Percentiles rank a stretch among this genome's conserved stretches.
Evolutionary conservation across 2,888 invertebrate species (phyloP).

Genomic region (Acanthopleura granulata): DNA sequence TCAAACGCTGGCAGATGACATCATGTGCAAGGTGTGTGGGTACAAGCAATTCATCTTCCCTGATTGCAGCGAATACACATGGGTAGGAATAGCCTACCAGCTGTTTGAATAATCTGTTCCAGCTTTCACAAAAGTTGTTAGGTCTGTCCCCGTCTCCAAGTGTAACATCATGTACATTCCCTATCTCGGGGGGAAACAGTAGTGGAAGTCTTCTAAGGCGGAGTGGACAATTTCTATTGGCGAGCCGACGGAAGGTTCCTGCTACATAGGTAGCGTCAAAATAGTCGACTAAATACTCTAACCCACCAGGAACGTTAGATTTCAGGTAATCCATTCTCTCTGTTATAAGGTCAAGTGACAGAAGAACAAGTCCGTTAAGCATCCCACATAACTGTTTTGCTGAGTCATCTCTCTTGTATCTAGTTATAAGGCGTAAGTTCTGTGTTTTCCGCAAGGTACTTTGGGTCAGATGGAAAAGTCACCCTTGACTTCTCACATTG

Average conservation of each 20-base stretch:
- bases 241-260: not conserved
- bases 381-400: constrained; percentile 20
- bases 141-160: too few relatives aligned
- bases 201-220: too few relatives aligned
- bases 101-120: too few relatives aligned
- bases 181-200: too few relatives aligned
- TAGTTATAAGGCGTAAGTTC: not conserved
- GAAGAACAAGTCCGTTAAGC: not conserved
- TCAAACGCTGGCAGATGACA: too few relatives aligned
- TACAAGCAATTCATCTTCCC: too few relatives aligned
- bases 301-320: constrained; percentile 9
- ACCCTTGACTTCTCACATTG: not conserved
- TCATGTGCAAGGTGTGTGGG: too few relatives aligned
- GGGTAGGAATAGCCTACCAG: too few relatives aligned
- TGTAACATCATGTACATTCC: too few relatives aligned
- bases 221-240: too few relatives aligned
- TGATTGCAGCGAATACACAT: too few relatives aligned
- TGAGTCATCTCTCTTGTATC: not conserved
- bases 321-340: constrained; percentile 4
- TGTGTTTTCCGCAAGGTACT: constrained; percentile 16
- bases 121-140: too few relatives aligned
- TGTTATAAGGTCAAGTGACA: not conserved
- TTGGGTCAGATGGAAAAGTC: not conserved
- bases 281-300: constrained; percentile 10
- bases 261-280: constrained; percentile 8